phyloP scores from a whole-genome alignment of 2,113 vertebrate genomes.

The Cephalophus harveyi region DNA sequence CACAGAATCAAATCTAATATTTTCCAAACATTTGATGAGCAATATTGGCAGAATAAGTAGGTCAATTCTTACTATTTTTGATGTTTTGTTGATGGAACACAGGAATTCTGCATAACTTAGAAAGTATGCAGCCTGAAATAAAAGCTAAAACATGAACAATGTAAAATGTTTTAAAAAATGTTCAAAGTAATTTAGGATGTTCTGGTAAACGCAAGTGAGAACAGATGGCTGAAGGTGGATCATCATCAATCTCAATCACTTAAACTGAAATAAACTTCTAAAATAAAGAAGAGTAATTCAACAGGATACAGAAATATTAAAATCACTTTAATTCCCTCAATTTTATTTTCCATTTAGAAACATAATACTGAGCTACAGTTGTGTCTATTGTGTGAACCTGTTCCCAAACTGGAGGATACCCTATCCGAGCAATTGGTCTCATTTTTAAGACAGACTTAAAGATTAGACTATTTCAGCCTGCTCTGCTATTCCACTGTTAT shows the following conservation, averaged over 20 bases:
- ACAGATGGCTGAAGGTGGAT: conserved; percentile 22
- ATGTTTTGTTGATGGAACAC: not conserved
- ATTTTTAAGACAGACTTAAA: not conserved
- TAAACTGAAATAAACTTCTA: conserved; percentile 30
- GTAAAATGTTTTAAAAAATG: conserved; percentile 11
- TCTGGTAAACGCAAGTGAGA: conserved; percentile 14
- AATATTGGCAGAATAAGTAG: not conserved
- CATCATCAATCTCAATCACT: conserved; percentile 46
- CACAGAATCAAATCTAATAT: not conserved
- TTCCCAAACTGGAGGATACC: not conserved
- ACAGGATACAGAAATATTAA: conserved; percentile 8
- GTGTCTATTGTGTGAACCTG: not conserved
- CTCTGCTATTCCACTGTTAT: not conserved
- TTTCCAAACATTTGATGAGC: not conserved
- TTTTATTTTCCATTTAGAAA: not conserved
- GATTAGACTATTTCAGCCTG: not conserved
- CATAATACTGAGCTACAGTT: not conserved
- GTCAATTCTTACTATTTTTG: not conserved
- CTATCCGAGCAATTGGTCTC: not conserved
- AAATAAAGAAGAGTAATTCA: conserved; percentile 31
- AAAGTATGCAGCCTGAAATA: not conserved
- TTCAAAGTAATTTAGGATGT: conserved; percentile 26
- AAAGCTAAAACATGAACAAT: not conserved
- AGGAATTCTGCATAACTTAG: not conserved
- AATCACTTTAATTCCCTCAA: not conserved